Evolutionary conservation across 2,888 invertebrate genomes (phyloP), one percentile per base, ranked within the genome.

Genomic region (Gnatocerus cornutus): DNA sequence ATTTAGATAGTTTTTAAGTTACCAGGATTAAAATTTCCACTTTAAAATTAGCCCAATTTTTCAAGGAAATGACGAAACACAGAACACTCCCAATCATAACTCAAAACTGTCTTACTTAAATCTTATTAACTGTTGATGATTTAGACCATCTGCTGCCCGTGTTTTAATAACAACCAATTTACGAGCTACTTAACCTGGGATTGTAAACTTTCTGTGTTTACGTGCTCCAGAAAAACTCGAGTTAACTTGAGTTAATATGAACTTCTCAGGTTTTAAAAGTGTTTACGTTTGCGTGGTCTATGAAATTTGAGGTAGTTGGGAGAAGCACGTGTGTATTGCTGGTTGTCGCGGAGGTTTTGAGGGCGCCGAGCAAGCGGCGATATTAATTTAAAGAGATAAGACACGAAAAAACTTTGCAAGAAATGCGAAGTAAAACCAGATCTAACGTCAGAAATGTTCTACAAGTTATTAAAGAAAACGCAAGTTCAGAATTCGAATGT

Each of bases 391-490:
- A 46, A n/a, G 43, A 16, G 46, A n/a, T 12, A 9, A 46, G 46
- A n/a, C 3, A 2, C 12, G 50, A 50, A 50, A 50, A 50, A 50
- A 50, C 50, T 50, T 50, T n/a, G 27, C 1, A 50, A 50, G 50
- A 50, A 30, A 14, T 46, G 29, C n/a, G 27, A 10, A 50, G 30
- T 8, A 12, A 29, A 27, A 29, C n/a, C 50, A 50, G 50, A 50
- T 29, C 21, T 50, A 50, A 50, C 16, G 50, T 29, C 50, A 29
- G 29, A 50, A 46, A 50, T 12, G 12, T 50, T 50, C 27, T 50
- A 16, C 8, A 29, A 50, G n/a, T 50, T 50, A 50, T 50, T 29
- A 50, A 50, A 50, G 29, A 48, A 48, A n/a, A 48, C 48, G 48
- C 16, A 14, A 43, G 48, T 48, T 48, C 27, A 27, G 12, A 48